Evolutionary conservation across 2,113 vertebrate species (phyloP).

Genomic region (Meles meles): DNA sequence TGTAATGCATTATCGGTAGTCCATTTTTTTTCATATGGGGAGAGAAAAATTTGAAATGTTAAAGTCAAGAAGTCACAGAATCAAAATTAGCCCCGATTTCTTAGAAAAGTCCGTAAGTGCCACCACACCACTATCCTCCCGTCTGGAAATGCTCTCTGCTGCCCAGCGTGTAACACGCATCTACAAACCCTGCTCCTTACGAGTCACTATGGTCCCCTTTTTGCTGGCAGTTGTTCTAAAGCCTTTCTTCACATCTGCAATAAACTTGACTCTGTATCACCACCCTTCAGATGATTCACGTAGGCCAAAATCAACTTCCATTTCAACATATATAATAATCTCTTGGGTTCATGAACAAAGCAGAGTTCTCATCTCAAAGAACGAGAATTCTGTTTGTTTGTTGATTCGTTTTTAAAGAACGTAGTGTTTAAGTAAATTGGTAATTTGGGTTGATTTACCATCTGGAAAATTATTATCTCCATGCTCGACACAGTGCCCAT

Average conservation of each 20-base stretch:
- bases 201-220: neutral
- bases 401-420: neutral
- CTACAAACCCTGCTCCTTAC: neutral
- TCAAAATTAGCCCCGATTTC: neutral
- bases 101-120: neutral
- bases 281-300: constrained; percentile 51
- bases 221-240: neutral
- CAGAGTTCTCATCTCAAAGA: constrained; percentile 29
- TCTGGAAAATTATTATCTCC: constrained; percentile 62
- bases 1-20: neutral
- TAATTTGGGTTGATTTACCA: constrained; percentile 52
- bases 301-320: neutral
- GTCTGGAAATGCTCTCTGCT: neutral
- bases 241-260: constrained; percentile 10
- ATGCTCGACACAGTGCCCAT: neutral
- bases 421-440: constrained; percentile 39
- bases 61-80: neutral
- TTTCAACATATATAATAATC: neutral
- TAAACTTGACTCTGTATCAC: constrained; percentile 33
- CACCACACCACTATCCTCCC: neutral
- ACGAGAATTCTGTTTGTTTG: neutral
- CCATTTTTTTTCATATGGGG: neutral
- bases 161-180: neutral
- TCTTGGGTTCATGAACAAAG: neutral
- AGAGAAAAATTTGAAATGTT: neutral